phyloP scores from a whole-genome alignment of 2,113 vertebrate species.

The Tympanuchus pallidicinctus region DNA sequence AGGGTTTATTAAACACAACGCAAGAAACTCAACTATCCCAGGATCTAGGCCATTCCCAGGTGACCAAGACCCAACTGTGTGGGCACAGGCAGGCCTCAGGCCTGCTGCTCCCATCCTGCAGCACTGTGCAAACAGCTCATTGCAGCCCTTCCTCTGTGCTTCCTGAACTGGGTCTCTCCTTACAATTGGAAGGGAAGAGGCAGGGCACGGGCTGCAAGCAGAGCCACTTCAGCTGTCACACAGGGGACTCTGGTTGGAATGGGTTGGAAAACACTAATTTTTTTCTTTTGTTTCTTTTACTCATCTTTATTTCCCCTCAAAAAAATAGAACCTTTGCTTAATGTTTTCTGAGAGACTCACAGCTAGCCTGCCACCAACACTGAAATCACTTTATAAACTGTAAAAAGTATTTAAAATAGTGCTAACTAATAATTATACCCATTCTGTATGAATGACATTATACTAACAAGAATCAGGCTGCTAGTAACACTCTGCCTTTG shows the following conservation, averaged over 20 bases:
- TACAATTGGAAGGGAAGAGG: background rate
- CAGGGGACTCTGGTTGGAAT: background rate
- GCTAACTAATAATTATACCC: background rate
- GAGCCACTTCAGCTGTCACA: background rate
- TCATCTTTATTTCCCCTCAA: background rate
- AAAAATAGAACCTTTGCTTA: background rate
- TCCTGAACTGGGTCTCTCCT: background rate
- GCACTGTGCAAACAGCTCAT: background rate
- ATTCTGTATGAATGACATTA: background rate
- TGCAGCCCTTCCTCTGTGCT: background rate
- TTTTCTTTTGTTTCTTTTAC: background rate
- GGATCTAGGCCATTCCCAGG: background rate
- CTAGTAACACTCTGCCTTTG: background rate
- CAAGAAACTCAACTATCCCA: background rate
- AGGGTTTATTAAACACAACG: background rate
- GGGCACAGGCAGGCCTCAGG: background rate
- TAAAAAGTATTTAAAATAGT: conserved; percentile 5
- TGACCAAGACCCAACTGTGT: accelerated
- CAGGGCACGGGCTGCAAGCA: background rate
- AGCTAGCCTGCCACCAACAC: background rate
- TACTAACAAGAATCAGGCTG: background rate
- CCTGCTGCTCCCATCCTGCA: background rate
- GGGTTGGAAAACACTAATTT: background rate
- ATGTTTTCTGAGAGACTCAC: background rate
- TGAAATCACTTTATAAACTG: background rate